Evolutionary conservation across 2,888 invertebrate species (phyloP).

Genomic region (Eugnorisma glareosa): DNA sequence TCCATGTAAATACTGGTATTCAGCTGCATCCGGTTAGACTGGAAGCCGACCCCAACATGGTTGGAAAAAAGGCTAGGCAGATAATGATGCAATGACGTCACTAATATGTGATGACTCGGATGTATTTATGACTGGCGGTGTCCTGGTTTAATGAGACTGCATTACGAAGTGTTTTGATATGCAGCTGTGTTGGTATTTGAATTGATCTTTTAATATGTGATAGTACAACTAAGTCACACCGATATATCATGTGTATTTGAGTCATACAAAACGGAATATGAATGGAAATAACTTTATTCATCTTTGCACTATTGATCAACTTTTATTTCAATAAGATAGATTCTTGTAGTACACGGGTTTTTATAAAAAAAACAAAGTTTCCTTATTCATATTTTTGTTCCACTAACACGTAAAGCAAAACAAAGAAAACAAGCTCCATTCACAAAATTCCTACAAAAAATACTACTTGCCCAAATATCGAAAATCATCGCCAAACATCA

Average conservation of each 20-base stretch:
- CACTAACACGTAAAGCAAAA: neutral
- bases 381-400: neutral
- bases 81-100: no score
- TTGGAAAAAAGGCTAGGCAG: no score
- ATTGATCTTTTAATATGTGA: slow-evolving; percentile 10
- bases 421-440: neutral
- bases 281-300: neutral
- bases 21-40: no score
- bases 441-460: neutral
- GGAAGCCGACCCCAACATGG: no score
- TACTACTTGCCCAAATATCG: slow-evolving; percentile 10
- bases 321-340: neutral
- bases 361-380: neutral
- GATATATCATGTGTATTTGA: neutral
- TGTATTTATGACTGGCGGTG: slow-evolving; percentile 56
- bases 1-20: no score
- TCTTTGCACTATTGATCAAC: neutral
- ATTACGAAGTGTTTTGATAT: slow-evolving; percentile 35
- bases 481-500: slow-evolving; percentile 22
- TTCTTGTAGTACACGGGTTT: neutral
- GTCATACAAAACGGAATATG: neutral
- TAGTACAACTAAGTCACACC: slow-evolving; percentile 4
- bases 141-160: slow-evolving; percentile 45
- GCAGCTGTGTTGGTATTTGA: slow-evolving; percentile 5
- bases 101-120: neutral